A percentile compares a stretch with the other conserved stretches of the same genome.
Conservation (phyloP, 2,113 vertebrate species). For the Oryzias melastigma region DNA sequence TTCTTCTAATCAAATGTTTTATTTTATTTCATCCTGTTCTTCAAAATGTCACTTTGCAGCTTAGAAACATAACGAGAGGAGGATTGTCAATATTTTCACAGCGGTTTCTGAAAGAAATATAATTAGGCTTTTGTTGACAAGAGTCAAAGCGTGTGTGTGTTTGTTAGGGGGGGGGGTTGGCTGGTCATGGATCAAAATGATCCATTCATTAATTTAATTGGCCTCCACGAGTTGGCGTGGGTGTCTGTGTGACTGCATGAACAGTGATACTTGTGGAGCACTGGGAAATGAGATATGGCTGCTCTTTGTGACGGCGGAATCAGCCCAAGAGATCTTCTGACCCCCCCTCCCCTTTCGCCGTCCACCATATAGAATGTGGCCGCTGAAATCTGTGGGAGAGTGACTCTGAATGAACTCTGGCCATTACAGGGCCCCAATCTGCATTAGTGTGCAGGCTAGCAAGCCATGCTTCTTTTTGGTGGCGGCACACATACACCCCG, state of each 20-base stretch:
- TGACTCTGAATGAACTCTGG: constrained; percentile 58
- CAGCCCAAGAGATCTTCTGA: constrained; percentile 57
- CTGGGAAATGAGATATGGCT: constrained; percentile 66
- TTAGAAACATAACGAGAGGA: constrained; percentile 38
- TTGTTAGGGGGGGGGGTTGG: constrained; percentile 16
- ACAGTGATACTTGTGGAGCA: constrained; percentile 59
- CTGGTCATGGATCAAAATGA: constrained; percentile 59
- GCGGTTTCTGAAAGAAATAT: constrained; percentile 51
- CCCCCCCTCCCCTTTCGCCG: constrained; percentile 21
- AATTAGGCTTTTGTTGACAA: constrained; percentile 72
- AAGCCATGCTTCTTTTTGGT: constrained; percentile 57
- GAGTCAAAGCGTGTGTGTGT: constrained; percentile 37
- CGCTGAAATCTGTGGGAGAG: constrained; percentile 68
- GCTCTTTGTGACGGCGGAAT: constrained; percentile 68
- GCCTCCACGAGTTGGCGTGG: constrained; percentile 65
- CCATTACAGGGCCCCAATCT: constrained; percentile 56
- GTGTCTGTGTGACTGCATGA: constrained; percentile 50
- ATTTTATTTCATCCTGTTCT: not conserved
- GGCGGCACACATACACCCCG: constrained; percentile 30
- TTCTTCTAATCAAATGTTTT: constrained; percentile 40
- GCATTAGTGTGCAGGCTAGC: constrained; percentile 72
- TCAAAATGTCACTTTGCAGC: constrained; percentile 16
- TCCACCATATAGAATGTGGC: constrained; percentile 71
- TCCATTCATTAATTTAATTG: constrained; percentile 73
- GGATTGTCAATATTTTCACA: constrained; percentile 42